Evolutionary conservation across 2,888 invertebrate genomes (phyloP).

Genomic region (Lasioglossum zephyrum): DNA sequence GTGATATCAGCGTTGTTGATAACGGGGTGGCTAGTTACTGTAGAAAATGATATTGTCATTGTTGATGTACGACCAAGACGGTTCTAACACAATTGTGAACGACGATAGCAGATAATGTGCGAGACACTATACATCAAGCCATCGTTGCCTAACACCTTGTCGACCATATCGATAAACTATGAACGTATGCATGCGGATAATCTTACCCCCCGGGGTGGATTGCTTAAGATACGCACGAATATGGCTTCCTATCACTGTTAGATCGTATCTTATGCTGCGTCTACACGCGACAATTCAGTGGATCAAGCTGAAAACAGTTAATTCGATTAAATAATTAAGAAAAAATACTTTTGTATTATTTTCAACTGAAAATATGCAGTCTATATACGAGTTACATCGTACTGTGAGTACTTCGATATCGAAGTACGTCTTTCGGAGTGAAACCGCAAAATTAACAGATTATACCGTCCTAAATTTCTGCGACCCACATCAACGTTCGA

Average conservation of each 20-base stretch:
- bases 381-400: too few species aligned
- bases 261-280: constrained; percentile 41
- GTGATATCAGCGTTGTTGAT: too few species aligned
- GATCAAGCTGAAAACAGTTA: too few species aligned
- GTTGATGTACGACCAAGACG: neutral
- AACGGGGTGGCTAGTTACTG: too few species aligned
- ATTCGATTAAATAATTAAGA: too few species aligned
- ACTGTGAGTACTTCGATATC: too few species aligned
- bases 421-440: too few species aligned
- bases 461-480: too few species aligned
- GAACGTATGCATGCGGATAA: constrained; percentile 54
- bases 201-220: constrained; percentile 43
- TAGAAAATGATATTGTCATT: neutral
- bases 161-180: constrained; percentile 65
- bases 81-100: neutral
- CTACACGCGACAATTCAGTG: neutral
- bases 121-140: constrained; percentile 22
- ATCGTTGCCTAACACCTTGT: constrained; percentile 37
- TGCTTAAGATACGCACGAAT: constrained; percentile 60
- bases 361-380: too few species aligned
- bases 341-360: too few species aligned
- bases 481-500: too few species aligned
- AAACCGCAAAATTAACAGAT: too few species aligned
- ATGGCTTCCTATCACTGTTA: constrained; percentile 50
- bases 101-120: neutral